Evolutionary conservation across 92 coral and sea anemone genomes (phyloP), one percentile per base, ranked within the genome.

Genomic region (Bergia sp.): DNA sequence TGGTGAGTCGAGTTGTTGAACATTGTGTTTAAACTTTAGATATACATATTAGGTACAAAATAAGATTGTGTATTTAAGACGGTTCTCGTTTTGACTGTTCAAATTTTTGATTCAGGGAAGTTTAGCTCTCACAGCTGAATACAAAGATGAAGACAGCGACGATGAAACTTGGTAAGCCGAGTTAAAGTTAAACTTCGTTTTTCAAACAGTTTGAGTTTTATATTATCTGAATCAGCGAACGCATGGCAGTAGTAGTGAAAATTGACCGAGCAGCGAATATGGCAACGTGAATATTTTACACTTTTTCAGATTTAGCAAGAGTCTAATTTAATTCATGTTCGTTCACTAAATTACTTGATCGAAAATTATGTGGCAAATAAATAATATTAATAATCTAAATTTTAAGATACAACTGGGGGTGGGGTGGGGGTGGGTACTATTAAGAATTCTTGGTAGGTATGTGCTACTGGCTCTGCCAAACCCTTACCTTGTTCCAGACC

Each of bases 101-200:
- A 15, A 53, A 10, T 13, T 11, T 76, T 50, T 73, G 65, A 69
- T 40, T 44, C 81, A 94, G 93, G 92, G 92, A 82, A 90, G 90
- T 43, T 87, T 93, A 76, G 87, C 92, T 76, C 90, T 90, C 45
- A 88, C 91, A 75, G 91, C 93, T 85, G 95, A 94, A 47, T 94
- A 94, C 80, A 92, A 94, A 79, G 96, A 94, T 58, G 96, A 90
- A 80, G 96, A 94, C 38, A 86, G 90, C 73, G 94, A 92, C 61
- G 95, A 92, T 9, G 94, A 92, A 67, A 86, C 76, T 76, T 81
- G 82, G 91, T 93, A 86, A 87, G 96, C 73, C n/a, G 10, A 69
- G 18, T 42, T 90, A 29, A 66, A 84, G 81, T 82, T 44, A 41
- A n/a, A 85, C 3, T 29, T 45, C 16, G 66, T 61, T 23, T 20